These are phyloP conservation scores for Scaptomyza caliginosa DNA, from an alignment of 2,888 invertebrate genomes.

Conservation along the genomic window DNA sequence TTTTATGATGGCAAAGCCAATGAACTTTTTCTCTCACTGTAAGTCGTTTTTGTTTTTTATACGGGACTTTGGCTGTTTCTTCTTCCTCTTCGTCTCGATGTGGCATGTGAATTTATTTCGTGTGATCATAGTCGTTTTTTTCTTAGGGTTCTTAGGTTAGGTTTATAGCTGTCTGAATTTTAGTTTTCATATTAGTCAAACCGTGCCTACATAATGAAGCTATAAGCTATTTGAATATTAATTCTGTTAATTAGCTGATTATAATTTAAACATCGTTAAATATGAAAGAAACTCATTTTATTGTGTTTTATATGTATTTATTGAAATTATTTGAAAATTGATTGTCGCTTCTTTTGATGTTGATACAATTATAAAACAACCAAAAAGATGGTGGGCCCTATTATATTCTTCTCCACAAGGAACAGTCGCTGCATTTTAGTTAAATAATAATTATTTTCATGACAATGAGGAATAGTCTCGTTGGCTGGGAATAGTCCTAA, in stretches of 20 bases:
- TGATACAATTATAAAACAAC: no score
- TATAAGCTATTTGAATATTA: constrained; percentile 76
- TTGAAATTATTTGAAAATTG: background rate
- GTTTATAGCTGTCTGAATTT: constrained; percentile 62
- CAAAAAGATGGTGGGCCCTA: no score
- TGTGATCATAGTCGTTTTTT: constrained; percentile 51
- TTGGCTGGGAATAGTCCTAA: background rate
- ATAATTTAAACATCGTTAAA: constrained; percentile 71
- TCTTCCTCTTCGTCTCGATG: constrained; percentile 36
- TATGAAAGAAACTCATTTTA: constrained; percentile 61
- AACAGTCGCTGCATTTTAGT: no score
- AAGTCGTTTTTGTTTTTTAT: constrained; percentile 16
- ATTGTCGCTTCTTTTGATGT: background rate
- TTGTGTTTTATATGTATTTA: constrained; percentile 20
- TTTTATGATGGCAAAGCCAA: constrained; percentile 67
- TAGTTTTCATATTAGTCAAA: constrained; percentile 36
- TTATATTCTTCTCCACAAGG: no score
- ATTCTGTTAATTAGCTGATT: constrained; percentile 77
- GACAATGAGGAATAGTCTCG: no score
- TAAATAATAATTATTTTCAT: no score
- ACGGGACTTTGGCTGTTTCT: constrained; percentile 25
- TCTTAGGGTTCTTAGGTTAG: constrained; percentile 16
- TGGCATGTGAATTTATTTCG: constrained; percentile 67
- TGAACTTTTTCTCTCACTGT: constrained; percentile 65
- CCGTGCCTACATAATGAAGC: constrained; percentile 67